Evolutionary conservation across 2,113 vertebrate species (phyloP).

Genomic region (Heterocephalus glaber): DNA sequence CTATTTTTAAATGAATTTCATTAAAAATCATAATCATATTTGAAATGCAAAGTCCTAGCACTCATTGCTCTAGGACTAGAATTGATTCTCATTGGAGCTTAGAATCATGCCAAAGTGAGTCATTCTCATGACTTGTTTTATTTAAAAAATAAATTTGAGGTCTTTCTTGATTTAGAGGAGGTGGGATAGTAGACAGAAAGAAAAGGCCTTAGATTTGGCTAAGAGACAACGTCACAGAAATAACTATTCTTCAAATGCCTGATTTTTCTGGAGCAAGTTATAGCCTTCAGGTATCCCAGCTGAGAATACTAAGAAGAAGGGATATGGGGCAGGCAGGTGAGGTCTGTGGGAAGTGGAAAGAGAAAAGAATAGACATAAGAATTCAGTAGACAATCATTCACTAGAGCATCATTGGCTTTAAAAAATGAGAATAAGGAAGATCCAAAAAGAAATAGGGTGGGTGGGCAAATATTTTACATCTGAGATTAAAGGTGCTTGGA

Average conservation of each 20-base stretch:
- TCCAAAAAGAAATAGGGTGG: not conserved
- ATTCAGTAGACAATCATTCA: not conserved
- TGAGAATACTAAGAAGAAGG: not conserved
- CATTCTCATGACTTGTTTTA: not conserved
- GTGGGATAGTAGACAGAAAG: not conserved
- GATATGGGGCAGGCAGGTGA: not conserved
- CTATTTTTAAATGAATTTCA: constrained; percentile 70
- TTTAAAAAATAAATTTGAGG: not conserved
- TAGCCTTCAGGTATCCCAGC: not conserved
- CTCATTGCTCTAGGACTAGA: not conserved
- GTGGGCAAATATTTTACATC: not conserved
- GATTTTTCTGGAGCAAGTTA: not conserved
- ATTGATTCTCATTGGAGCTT: constrained; percentile 14
- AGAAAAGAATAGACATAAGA: not conserved
- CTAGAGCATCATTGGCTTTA: not conserved
- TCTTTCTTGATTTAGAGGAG: not conserved
- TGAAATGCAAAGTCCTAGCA: constrained; percentile 44
- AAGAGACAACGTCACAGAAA: not conserved
- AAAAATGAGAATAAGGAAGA: not conserved
- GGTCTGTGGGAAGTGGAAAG: not conserved
- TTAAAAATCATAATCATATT: constrained; percentile 66
- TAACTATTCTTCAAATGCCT: not conserved
- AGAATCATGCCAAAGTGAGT: constrained; percentile 34
- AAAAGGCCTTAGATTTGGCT: not conserved
- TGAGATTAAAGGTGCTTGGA: not conserved